Conservation (phyloP, 2,113 vertebrate species). For the Chaetura pelagica region DNA sequence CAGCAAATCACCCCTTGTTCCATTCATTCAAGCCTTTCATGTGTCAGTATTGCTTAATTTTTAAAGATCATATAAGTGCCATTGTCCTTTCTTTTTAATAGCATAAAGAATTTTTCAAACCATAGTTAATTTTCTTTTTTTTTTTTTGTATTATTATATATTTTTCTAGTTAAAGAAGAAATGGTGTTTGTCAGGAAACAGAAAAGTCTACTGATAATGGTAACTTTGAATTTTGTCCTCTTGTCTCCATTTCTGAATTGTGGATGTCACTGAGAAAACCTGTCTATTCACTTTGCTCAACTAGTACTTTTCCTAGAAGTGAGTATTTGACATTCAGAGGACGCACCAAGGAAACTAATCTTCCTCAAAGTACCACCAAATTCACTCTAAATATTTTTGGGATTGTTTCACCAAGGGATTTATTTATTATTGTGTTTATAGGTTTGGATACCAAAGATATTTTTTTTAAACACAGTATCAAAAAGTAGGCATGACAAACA, state of each 20-base stretch:
- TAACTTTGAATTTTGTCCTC: not conserved
- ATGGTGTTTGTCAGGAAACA: not conserved
- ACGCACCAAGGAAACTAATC: not conserved
- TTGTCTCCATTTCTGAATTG: not conserved
- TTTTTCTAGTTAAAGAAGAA: not conserved
- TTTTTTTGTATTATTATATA: not conserved
- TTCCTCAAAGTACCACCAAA: not conserved
- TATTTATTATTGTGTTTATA: not conserved
- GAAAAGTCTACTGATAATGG: not conserved
- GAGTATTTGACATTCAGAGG: not conserved
- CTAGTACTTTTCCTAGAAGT: not conserved
- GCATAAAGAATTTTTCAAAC: not conserved
- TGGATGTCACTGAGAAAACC: not conserved
- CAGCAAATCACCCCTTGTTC: constrained; percentile 25
- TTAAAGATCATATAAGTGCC: constrained; percentile 12
- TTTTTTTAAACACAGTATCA: not conserved
- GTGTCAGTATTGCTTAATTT: constrained; percentile 43
- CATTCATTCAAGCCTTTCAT: not conserved
- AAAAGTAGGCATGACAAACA: not conserved
- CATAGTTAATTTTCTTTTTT: not conserved
- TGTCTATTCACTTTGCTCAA: not conserved
- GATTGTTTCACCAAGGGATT: not conserved
- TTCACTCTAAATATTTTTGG: not conserved
- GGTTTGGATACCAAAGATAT: not conserved
- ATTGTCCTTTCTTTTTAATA: constrained; percentile 9